Percentiles rank a stretch among this genome's conserved stretches.
phyloP scores from a whole-genome alignment of 1,140 invertebrate species.

The Holotrichia oblita region DNA sequence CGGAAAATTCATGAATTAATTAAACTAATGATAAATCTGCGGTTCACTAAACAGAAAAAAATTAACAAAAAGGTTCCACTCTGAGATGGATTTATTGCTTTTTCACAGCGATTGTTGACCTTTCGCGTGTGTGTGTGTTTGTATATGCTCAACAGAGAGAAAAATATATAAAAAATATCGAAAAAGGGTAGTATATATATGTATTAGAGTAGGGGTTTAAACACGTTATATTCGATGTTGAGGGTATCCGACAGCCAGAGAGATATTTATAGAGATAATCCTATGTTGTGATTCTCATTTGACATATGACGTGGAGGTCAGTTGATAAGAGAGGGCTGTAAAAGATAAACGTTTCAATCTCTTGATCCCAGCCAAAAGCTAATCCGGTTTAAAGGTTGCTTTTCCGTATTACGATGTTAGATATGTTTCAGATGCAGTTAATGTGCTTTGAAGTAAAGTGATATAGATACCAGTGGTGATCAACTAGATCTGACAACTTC shows the following conservation, averaged over 20 bases:
- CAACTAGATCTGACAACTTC: no score
- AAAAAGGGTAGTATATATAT: neutral
- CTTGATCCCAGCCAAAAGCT: neutral
- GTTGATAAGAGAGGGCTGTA: neutral
- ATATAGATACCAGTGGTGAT: no score
- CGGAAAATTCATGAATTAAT: neutral
- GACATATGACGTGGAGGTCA: neutral
- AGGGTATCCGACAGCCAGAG: neutral
- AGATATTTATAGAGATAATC: slow-evolving; percentile 8
- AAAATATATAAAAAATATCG: neutral
- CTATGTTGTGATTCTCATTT: slow-evolving; percentile 3
- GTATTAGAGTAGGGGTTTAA: no score
- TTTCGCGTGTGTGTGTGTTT: no score
- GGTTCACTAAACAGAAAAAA: neutral
- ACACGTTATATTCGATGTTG: neutral
- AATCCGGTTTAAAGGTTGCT: neutral
- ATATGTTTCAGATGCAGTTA: neutral
- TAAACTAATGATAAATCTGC: neutral
- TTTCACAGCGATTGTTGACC: neutral
- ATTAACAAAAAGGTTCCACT: no score
- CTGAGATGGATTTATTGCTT: neutral
- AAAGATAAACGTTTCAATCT: slow-evolving; percentile 3
- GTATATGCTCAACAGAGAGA: neutral
- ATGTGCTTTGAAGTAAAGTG: no score
- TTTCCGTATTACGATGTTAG: neutral